Evolutionary conservation across 2,888 invertebrate species (phyloP), one percentile per base, ranked within the genome.

Genomic region (Julus scanicus): DNA sequence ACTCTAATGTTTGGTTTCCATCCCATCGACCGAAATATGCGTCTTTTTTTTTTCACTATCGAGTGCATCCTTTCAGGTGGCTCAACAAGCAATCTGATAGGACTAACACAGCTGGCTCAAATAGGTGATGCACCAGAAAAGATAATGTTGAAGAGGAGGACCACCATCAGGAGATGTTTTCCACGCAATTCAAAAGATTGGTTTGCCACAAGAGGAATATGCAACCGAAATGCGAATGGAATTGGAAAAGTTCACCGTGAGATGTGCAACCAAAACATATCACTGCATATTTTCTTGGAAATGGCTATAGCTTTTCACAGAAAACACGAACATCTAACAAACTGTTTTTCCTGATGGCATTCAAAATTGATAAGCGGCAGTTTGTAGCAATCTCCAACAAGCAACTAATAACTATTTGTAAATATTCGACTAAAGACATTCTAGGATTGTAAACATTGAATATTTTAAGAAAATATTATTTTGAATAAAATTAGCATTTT

Each of bases 41-140:
- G 71, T 20, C 20, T 71, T 71, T 71, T 71, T 71, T 71, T 71
- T 37, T 29, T 29, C 71, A 37, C 9, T 29, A 63, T 71, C 71
- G 13, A 29, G 29, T 11, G 71, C 71, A 71, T 71, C 71, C 29
- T 71, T 71, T 71, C 71, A 71, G 71, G 71, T 71, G 71, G 71
- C 29, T 29, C 29, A 8, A 29, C 13, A 71, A 9, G 71, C 71
- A 71, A 71, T 71, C 29, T 29, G 29, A 71, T 29, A 71, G 29
- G 71, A 29, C 71, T 20, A 71, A 71, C 71, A 71, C 71, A 71
- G 71, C 71, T 71, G 71, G 71, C 71, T 71, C 71, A 71, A 71
- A 71, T 71, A 71, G 71, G 71, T 71, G 71, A 71, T 71, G 71
- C 71, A 11, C 71, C 71, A 71, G 71, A 71, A 63, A 63, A 71